Conservation (phyloP, 1,140 invertebrate genomes). For the Triops longicaudatus region DNA sequence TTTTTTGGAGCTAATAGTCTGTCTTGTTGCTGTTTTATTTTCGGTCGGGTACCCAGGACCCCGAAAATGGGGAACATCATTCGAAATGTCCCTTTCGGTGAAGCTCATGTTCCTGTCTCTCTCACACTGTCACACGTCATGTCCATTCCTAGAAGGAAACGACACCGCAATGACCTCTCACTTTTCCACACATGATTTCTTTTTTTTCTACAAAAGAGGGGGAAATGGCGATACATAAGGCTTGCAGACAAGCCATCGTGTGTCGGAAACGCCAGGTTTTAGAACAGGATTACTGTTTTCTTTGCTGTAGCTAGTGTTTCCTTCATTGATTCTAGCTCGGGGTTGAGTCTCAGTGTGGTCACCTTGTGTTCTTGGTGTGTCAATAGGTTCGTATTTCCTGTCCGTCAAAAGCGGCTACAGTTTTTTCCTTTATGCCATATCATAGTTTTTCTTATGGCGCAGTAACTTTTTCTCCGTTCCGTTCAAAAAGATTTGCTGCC, state of each 20-base stretch:
- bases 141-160: not conserved
- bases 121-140: slow-evolving; percentile 6
- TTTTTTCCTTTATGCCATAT: not conserved
- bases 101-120: not conserved
- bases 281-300: too few species aligned
- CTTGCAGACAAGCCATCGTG: not conserved
- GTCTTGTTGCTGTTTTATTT: not conserved
- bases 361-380: not conserved
- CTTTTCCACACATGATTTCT: not conserved
- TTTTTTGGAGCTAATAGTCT: not conserved
- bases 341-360: not conserved
- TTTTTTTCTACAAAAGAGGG: not conserved
- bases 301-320: not conserved
- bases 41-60: not conserved
- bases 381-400: not conserved
- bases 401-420: not conserved
- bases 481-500: not conserved
- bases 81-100: not conserved
- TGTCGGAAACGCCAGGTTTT: too few species aligned
- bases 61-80: not conserved
- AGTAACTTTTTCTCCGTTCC: not conserved
- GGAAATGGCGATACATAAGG: not conserved
- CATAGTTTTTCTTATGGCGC: not conserved
- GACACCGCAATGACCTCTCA: slow-evolving; percentile 10
- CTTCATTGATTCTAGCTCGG: not conserved